Conservation (phyloP, 2,888 invertebrate genomes). For the Ophion costatus region DNA sequence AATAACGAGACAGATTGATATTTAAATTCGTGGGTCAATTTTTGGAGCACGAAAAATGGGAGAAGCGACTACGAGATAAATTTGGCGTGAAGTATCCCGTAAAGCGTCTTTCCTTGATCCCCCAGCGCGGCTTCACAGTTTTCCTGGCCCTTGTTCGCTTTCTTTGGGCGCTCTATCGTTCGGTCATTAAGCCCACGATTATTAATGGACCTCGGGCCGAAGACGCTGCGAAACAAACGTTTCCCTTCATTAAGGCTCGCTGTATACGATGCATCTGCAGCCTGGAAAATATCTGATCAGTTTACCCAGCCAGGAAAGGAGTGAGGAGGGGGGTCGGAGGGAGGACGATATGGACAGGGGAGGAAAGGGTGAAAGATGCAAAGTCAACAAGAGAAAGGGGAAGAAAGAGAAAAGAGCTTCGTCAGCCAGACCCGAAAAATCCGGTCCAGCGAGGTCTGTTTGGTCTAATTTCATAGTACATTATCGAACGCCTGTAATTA, state of each 20-base stretch:
- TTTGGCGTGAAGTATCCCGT: conserved; percentile 20
- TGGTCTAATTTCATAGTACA: too few species aligned
- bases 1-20: not conserved
- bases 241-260: conserved; percentile 54
- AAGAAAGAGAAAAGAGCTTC: not conserved
- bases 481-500: too few species aligned
- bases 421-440: conserved; percentile 23
- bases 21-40: not conserved
- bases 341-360: not conserved
- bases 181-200: conserved; percentile 67
- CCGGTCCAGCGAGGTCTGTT: not conserved
- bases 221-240: conserved; percentile 65
- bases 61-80: not conserved
- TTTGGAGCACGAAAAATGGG: not conserved
- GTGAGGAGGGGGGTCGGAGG: not conserved
- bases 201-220: conserved; percentile 62
- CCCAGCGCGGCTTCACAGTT: conserved; percentile 6
- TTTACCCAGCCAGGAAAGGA: not conserved
- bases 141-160: conserved; percentile 15
- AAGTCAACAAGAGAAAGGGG: not conserved
- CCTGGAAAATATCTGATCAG: conserved; percentile 56
- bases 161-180: conserved; percentile 32
- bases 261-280: not conserved
- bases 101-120: conserved; percentile 4
- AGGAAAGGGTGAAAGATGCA: not conserved